A percentile compares a stretch with the other conserved stretches of the same genome.
phyloP scores from a whole-genome alignment of 1,140 invertebrate genomes.

The Drepana arcuata region DNA sequence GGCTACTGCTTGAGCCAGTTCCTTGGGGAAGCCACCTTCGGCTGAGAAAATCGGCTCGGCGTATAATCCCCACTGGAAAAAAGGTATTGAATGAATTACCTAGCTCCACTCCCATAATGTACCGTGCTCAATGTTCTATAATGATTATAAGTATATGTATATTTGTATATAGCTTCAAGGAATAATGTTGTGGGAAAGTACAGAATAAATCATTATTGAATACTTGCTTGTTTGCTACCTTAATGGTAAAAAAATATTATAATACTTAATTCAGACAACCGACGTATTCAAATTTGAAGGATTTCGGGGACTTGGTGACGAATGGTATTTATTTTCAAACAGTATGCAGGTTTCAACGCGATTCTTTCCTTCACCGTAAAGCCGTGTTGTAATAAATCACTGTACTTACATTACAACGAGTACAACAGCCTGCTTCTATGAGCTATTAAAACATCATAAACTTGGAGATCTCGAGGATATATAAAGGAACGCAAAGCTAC shows the following conservation, averaged over 20 bases:
- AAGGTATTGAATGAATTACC: background rate
- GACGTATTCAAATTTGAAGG: too few relatives aligned
- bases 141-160: background rate
- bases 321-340: too few relatives aligned
- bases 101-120: constrained; percentile 3
- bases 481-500: too few relatives aligned
- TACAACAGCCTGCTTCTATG: too few relatives aligned
- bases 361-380: too few relatives aligned
- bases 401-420: too few relatives aligned
- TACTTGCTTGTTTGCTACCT: background rate
- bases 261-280: too few relatives aligned
- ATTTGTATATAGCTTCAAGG: background rate
- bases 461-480: too few relatives aligned
- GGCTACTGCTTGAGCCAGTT: constrained; percentile 71
- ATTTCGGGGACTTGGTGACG: too few relatives aligned
- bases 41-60: constrained; percentile 73
- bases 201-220: background rate
- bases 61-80: constrained; percentile 70
- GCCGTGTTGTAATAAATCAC: too few relatives aligned
- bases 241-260: background rate
- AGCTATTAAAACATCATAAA: too few relatives aligned
- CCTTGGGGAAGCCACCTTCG: constrained; percentile 74
- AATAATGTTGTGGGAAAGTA: background rate
- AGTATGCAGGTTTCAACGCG: too few relatives aligned
- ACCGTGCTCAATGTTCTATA: constrained; percentile 11